Base-by-base conservation (phyloP, 92 coral and sea anemone species). In the Virgularia gustaviana region DNA sequence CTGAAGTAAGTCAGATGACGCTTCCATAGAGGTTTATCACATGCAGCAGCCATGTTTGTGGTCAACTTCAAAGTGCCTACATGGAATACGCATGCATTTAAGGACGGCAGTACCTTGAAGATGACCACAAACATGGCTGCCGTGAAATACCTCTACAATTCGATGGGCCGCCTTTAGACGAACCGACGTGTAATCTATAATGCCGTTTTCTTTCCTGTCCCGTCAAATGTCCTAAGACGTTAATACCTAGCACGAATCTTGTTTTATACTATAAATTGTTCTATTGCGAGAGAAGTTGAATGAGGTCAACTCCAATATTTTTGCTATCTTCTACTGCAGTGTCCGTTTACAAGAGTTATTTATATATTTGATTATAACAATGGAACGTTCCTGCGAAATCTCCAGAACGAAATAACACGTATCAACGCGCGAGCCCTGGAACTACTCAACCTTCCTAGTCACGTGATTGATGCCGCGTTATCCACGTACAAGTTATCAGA, bases 401-500 rank as follows among this genome's bases (percentile, higher is more conserved):
- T 92, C 38, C 96, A 89, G 63, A 53, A 68, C 16, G 89, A 89
- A 62, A 80, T 92, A 36, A 82, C 90, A 16, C 81, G 79, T 20
- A 84, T 89, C 27, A 92, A 92, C 67, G 91, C 98, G 0, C 89
- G 76, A 22, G 96, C 98, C 16, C 83, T 92, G 76, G 92, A 89
- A 53, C 82, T 92, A 67, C 90, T 73, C 49, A 78, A 88, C 4
- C 86, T 92, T 6, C 98, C 98, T 0, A 80, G 72, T 15, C 98
- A 89, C 57, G 96, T 92, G 49, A 90, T 92, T 31, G 92, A 92
- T 33, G 92, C 98, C 27, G 98, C 98, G 23, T 77, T 92, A 29
- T 92, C 98, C 1, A 92, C 98, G 7, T 92, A 92, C 65, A 92
- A 92, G 63, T 78, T 92, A 32, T 92, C 98, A n/a, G 82, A 78